These are phyloP conservation scores for Eupsilia transversa DNA, from an alignment of 2,888 invertebrate genomes.

Conservation along the genomic window DNA sequence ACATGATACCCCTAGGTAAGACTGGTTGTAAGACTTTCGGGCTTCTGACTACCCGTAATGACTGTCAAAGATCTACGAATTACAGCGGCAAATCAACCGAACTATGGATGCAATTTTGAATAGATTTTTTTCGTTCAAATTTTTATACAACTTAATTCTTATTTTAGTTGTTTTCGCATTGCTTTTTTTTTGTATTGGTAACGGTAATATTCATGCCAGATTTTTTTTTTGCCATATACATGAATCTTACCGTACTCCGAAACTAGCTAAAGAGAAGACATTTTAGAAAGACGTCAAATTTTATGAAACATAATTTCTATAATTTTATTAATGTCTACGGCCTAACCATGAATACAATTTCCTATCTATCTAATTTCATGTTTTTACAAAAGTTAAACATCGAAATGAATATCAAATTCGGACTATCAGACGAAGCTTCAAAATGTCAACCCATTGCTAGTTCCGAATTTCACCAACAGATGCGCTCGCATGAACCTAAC, in stretches of 20 bases:
- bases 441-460: slow-evolving; percentile 5
- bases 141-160: slow-evolving; percentile 42
- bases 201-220: slow-evolving; percentile 12
- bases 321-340: background rate
- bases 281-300: background rate
- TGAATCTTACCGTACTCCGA: background rate
- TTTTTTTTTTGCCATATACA: no score
- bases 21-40: background rate
- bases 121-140: slow-evolving; percentile 42
- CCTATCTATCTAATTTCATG: background rate
- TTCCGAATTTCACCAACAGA: slow-evolving; percentile 22
- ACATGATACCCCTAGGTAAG: background rate
- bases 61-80: background rate
- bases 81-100: slow-evolving; percentile 25
- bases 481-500: slow-evolving; percentile 26
- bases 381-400: background rate
- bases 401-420: background rate
- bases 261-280: background rate
- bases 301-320: background rate
- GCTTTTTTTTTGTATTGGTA: slow-evolving; percentile 27
- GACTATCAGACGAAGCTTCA: background rate
- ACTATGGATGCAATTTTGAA: slow-evolving; percentile 65
- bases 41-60: background rate
- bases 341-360: background rate
- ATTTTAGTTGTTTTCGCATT: slow-evolving; percentile 43